Evolutionary conservation across 2,888 invertebrate species (phyloP).

Genomic region (Leptopilina drosophilae): DNA sequence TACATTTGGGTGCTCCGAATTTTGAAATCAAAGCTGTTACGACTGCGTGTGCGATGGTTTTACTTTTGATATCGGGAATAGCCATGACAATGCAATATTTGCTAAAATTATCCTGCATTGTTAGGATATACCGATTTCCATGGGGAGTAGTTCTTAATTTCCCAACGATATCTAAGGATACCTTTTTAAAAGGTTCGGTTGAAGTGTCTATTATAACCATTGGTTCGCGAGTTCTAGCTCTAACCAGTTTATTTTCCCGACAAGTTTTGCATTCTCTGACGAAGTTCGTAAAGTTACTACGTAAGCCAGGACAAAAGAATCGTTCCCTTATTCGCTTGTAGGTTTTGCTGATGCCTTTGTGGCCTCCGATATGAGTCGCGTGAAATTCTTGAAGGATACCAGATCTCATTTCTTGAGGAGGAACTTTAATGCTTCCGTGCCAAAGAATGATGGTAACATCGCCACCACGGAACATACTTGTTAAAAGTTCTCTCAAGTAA

Average conservation of each 20-base stretch:
- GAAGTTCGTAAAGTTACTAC: neutral
- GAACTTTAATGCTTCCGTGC: neutral
- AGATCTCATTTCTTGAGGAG: too few relatives aligned
- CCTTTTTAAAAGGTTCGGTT: neutral
- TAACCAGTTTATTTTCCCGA: neutral
- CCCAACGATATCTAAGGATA: neutral
- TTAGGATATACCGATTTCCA: neutral
- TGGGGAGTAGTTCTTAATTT: too few relatives aligned
- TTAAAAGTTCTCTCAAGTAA: neutral
- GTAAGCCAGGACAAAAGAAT: neutral
- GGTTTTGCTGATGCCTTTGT: neutral
- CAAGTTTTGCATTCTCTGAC: neutral
- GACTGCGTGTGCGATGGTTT: neutral
- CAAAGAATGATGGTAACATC: neutral
- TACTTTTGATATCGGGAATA: neutral
- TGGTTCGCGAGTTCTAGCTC: neutral
- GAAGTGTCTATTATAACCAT: neutral
- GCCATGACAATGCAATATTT: neutral
- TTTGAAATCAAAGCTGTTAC: neutral
- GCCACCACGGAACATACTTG: neutral
- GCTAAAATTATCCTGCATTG: neutral
- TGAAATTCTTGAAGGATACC: neutral
- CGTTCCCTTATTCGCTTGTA: neutral
- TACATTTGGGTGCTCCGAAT: neutral
- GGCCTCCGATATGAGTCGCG: neutral